These are phyloP conservation scores for Physocephala rufipes DNA, from an alignment of 2,888 invertebrate species.

Conservation along the genomic window DNA sequence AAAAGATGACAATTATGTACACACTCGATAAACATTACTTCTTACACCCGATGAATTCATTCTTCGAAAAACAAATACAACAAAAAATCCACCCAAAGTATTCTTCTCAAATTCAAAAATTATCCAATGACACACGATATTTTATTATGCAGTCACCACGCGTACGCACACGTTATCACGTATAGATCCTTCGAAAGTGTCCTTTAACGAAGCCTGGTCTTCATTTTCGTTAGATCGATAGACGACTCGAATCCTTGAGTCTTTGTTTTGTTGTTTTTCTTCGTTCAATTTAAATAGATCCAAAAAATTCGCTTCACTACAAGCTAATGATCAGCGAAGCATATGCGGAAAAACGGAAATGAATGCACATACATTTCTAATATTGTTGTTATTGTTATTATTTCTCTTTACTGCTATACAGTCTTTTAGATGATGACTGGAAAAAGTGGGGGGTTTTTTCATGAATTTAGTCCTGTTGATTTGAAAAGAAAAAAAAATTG, in stretches of 20 bases:
- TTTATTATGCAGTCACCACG: constrained; percentile 31
- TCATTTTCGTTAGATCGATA: neutral
- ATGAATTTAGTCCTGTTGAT: constrained; percentile 10
- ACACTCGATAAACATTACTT: neutral
- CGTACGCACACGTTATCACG: constrained; percentile 25
- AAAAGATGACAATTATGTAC: constrained; percentile 43
- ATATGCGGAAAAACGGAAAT: constrained; percentile 3
- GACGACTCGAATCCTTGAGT: too few relatives aligned
- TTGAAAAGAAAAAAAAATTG: constrained; percentile 12
- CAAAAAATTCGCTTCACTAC: neutral
- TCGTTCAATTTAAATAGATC: constrained; percentile 6
- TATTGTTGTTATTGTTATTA: neutral
- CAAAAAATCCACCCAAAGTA: neutral
- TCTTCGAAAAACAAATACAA: neutral
- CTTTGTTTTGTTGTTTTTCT: too few relatives aligned
- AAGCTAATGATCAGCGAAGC: neutral
- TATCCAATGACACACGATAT: constrained; percentile 33
- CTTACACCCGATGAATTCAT: neutral
- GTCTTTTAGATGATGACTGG: neutral
- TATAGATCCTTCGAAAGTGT: constrained; percentile 27
- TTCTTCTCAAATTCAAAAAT: neutral
- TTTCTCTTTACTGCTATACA: neutral
- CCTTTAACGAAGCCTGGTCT: constrained; percentile 8
- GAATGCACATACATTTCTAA: constrained; percentile 7
- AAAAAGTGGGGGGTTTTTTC: neutral